phyloP scores from a whole-genome alignment of 2,113 vertebrate genomes.

The Chaetodon auriga region DNA sequence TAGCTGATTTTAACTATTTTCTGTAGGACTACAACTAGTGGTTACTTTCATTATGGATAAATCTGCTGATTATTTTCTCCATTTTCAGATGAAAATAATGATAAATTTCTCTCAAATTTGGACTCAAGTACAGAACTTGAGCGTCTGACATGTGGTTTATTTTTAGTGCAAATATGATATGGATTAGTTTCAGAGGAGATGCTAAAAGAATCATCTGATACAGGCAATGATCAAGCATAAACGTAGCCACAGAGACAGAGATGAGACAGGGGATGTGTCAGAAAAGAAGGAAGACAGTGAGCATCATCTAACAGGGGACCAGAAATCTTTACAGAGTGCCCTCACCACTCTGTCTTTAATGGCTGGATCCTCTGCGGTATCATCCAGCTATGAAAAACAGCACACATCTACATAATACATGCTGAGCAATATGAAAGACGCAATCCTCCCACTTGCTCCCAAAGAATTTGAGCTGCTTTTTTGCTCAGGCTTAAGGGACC shows the following conservation, averaged over 20 bases:
- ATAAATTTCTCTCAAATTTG: no score
- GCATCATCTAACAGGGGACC: conserved; percentile 11
- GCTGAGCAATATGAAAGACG: conserved; percentile 63
- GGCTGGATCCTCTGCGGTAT: conserved; percentile 47
- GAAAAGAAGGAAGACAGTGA: conserved; percentile 10
- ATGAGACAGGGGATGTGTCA: background rate
- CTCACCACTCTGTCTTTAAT: conserved; percentile 47
- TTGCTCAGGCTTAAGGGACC: conserved; percentile 52
- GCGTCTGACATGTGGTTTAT: no score
- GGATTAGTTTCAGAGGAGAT: conserved; percentile 9
- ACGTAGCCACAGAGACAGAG: background rate
- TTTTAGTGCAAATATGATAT: background rate
- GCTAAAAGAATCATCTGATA: background rate
- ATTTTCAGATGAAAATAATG: no score
- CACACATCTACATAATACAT: conserved; percentile 71
- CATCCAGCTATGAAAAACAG: conserved; percentile 61
- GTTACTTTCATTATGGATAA: no score
- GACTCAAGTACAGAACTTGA: no score
- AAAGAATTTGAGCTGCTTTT: conserved; percentile 65
- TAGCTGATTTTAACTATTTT: no score
- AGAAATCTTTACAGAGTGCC: conserved; percentile 29
- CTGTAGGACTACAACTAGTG: no score
- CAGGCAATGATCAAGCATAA: background rate
- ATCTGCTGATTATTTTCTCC: no score
- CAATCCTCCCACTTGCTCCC: conserved; percentile 64